A percentile compares a stretch with the other conserved stretches of the same genome.
Evolutionary conservation across 2,797 vertebrate genomes (phyloP).

Genomic region (Danio kyathit): DNA sequence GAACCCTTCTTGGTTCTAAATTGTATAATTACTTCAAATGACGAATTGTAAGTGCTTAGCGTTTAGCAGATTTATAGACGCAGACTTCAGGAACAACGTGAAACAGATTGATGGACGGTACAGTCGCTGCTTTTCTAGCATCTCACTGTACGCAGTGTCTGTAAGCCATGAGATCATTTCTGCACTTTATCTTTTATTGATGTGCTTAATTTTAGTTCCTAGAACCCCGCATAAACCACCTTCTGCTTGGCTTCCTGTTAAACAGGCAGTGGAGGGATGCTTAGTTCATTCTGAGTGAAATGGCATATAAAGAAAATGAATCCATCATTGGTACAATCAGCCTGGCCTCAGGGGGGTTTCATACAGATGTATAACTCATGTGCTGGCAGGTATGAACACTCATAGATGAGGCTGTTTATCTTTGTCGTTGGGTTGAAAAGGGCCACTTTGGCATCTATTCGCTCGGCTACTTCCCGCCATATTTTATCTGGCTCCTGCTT

Average conservation of each 20-base stretch:
- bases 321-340: constrained; percentile 52
- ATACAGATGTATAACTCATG: constrained; percentile 54
- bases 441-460: constrained; percentile 40
- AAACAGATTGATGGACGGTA: constrained; percentile 1
- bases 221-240: constrained; percentile 42
- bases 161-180: constrained; percentile 29
- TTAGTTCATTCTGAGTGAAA: constrained; percentile 59
- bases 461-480: constrained; percentile 38
- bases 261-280: constrained; percentile 73
- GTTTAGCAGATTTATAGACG: not conserved
- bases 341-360: constrained; percentile 48
- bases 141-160: constrained; percentile 15
- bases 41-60: not conserved
- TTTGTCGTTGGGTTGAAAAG: constrained; percentile 45
- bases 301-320: constrained; percentile 54
- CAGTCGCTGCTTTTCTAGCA: constrained; percentile 19
- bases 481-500: constrained; percentile 42
- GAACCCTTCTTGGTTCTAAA: not conserved
- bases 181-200: constrained; percentile 47
- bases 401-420: constrained; percentile 53
- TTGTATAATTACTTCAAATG: not conserved
- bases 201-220: constrained; percentile 47
- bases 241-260: constrained; percentile 52
- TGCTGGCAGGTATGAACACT: constrained; percentile 55
- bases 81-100: constrained; percentile 6